phyloP scores from a whole-genome alignment of 53 echinoderm and acorn worm genomes.

The Apostichopus leukothele region DNA sequence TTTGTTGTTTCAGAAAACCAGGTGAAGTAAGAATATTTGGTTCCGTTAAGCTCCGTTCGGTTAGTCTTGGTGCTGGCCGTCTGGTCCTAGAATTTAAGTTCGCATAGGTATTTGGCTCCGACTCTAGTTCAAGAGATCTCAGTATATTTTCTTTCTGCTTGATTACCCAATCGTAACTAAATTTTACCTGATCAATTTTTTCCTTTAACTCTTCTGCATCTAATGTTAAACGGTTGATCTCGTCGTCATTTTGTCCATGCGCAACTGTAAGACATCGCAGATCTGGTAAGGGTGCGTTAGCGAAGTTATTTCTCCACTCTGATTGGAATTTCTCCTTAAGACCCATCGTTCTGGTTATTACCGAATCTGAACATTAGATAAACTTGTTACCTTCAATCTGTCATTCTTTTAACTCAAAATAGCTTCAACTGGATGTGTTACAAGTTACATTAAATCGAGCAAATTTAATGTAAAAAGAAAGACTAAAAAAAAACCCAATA shows the following conservation, averaged over 20 bases:
- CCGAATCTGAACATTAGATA: no score
- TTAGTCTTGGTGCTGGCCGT: neutral
- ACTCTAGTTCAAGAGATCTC: neutral
- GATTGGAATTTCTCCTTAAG: neutral
- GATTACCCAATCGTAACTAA: neutral
- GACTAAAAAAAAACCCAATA: no score
- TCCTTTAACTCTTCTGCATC: slow-evolving; percentile 12
- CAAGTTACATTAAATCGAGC: no score
- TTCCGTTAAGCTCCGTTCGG: no score
- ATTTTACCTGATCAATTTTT: slow-evolving; percentile 1
- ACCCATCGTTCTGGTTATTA: neutral
- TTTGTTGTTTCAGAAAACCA: no score
- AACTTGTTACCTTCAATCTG: no score
- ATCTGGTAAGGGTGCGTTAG: neutral
- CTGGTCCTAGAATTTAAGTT: neutral
- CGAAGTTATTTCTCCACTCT: neutral
- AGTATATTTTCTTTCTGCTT: neutral
- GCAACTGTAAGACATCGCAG: neutral
- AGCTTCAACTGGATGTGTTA: no score
- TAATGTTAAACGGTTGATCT: neutral
- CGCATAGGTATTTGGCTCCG: neutral
- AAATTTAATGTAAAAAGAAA: no score
- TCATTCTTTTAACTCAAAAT: no score
- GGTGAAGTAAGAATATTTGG: no score
- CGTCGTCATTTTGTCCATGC: neutral